A percentile compares a stretch with the other conserved stretches of the same genome.
Evolutionary conservation across 2,113 vertebrate genomes (phyloP).

Genomic region (Urocolius indicus): DNA sequence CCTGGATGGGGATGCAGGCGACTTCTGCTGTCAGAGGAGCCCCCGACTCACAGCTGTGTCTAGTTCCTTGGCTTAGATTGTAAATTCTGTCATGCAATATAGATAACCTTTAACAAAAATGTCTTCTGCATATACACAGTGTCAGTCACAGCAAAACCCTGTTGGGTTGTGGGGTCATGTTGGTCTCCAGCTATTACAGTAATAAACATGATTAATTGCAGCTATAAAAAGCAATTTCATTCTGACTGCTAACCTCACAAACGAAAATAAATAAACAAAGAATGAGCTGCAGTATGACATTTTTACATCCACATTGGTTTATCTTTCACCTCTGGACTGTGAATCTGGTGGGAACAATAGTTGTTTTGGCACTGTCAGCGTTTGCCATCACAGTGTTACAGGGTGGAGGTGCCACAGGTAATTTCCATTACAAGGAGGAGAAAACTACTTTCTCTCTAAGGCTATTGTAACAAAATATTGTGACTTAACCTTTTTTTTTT

Average conservation of each 20-base stretch:
- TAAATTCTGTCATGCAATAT: conserved; percentile 13
- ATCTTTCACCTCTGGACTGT: neutral
- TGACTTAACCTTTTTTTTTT: neutral
- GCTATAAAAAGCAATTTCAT: conserved; percentile 48
- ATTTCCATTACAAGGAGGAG: neutral
- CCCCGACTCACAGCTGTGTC: neutral
- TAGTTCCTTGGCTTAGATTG: neutral
- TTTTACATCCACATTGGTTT: neutral
- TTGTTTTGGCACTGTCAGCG: neutral
- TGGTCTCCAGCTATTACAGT: neutral
- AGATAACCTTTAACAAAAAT: neutral
- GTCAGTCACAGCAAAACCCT: neutral
- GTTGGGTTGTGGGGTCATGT: neutral
- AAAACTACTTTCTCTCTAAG: neutral
- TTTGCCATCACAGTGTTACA: neutral
- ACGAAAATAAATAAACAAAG: conserved; percentile 13
- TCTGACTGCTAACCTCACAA: conserved; percentile 18
- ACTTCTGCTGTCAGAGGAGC: neutral
- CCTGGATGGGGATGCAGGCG: neutral
- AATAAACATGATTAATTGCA: conserved; percentile 32
- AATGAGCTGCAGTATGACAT: neutral
- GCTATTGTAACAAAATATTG: neutral
- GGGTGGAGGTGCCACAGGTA: neutral
- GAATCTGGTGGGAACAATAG: neutral
- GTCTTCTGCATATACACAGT: neutral